These are phyloP conservation scores for Scleropages formosus DNA, from an alignment of 2,797 vertebrate species.

Conservation along the genomic window DNA sequence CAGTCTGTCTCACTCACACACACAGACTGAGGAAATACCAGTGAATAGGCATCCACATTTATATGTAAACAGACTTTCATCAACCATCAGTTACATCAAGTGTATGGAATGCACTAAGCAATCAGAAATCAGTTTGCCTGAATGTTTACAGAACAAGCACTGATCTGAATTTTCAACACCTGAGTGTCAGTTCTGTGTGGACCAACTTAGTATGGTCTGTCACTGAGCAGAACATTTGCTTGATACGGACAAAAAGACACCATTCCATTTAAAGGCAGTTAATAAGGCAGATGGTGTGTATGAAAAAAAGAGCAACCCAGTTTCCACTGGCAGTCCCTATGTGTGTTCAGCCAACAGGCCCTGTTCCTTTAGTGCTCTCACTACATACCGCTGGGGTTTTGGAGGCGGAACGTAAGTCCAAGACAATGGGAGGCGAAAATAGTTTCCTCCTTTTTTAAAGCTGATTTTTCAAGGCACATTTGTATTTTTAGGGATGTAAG, in stretches of 20 bases:
- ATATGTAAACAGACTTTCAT: no score
- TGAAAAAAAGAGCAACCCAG: conserved; percentile 8
- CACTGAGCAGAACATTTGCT: not conserved
- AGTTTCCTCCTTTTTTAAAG: not conserved
- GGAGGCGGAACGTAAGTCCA: not conserved
- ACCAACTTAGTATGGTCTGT: not conserved
- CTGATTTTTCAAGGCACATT: not conserved
- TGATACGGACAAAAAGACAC: not conserved
- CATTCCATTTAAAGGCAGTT: not conserved
- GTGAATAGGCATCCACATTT: no score
- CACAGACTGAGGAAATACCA: no score
- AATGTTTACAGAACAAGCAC: no score
- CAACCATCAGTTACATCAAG: conserved; percentile 34
- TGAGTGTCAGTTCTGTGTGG: not conserved
- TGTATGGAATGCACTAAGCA: conserved; percentile 50
- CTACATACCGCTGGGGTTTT: not conserved
- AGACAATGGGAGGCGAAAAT: no score
- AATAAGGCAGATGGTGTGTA: not conserved
- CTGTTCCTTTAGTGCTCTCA: not conserved
- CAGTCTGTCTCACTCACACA: not conserved
- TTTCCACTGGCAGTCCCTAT: not conserved
- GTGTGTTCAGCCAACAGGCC: not conserved
- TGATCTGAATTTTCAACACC: not conserved
- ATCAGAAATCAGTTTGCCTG: not conserved
- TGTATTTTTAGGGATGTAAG: not conserved